Evolutionary conservation across 35 echinoderm and acorn worm species (phyloP).

Genomic region (Nesometra sesokonis): DNA sequence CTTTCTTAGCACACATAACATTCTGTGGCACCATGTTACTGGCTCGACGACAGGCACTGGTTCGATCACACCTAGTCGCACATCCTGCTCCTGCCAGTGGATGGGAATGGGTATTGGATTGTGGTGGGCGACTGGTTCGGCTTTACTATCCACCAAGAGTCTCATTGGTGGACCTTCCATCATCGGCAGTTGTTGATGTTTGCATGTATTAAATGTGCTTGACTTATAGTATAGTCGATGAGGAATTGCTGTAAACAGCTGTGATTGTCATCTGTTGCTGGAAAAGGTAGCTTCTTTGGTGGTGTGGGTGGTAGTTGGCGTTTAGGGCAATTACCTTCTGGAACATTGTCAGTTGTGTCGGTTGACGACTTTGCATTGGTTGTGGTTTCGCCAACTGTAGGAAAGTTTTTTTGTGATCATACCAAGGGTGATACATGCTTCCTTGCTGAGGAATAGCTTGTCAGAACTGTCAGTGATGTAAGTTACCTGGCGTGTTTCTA

Average conservation of each 20-base stretch:
- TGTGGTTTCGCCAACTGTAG: constrained; percentile 9
- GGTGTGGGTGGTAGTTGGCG: not conserved
- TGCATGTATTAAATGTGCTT: constrained; percentile 20
- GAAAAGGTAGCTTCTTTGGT: constrained; percentile 11
- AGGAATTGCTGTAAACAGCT: constrained; percentile 1
- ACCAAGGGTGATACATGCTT: constrained; percentile 33
- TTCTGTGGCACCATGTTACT: too few relatives aligned
- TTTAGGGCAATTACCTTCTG: not conserved
- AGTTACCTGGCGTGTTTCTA: constrained; percentile 16
- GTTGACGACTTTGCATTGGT: not conserved
- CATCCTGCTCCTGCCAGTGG: not conserved
- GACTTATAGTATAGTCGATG: not conserved
- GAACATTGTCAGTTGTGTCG: not conserved
- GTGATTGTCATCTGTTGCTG: not conserved
- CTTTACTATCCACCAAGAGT: constrained; percentile 10
- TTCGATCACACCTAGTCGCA: too few relatives aligned
- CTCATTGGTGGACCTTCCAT: constrained; percentile 16
- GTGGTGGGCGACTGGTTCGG: constrained; percentile 28
- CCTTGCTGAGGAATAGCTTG: constrained; percentile 13
- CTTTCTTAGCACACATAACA: too few relatives aligned
- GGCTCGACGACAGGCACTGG: too few relatives aligned
- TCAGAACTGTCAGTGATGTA: constrained; percentile 38
- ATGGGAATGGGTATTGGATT: not conserved
- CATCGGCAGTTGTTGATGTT: constrained; percentile 6
- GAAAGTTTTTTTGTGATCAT: constrained; percentile 2